Base-by-base conservation (phyloP, 2,888 invertebrate species). In the Herminia tarsipennalis region DNA sequence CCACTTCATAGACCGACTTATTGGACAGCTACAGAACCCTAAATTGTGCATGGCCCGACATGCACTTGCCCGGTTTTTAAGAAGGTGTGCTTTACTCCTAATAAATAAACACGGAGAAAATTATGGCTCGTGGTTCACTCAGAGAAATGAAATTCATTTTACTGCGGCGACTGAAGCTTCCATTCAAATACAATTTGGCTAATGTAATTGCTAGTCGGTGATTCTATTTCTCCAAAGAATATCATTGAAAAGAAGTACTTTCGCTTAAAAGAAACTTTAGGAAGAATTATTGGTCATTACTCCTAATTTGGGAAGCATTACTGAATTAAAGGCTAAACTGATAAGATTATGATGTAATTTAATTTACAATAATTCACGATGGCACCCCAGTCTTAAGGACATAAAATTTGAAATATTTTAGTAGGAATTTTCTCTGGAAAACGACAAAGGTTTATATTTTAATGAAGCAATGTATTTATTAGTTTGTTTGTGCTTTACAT, bases 101-200 rank as follows among this genome's bases (percentile, higher is more conserved):
- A 70, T 70, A 74, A 73, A 76, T 68, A 76, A 73, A 76, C 69
- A 71, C 61, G 57, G 20, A 51, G 51, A 65, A 62, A 72, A 74
- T 74, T 70, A 75, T 73, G 38, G 58, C 69, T 58, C 33, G 50
- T 46, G 67, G 70, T 68, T 71, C 78, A 78, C 83, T 85, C 78
- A 76, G 69, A 78, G 77, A 81, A 81, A 84, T 85, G 76, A 81
- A 83, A 70, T 81, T 83, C 74, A 81, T 78, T 86, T 83, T 81
- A 83, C 79, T 76, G 79, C 79, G 76, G 78, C 70, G 75, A 78
- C 77, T 66, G 68, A 65, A 58, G 71, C 73, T 71, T 69, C 73
- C 76, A 75, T 82, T 84, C 78, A 73, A 81, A 84, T 83, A 81
- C 80, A 81, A 86, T 85, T 86, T 81, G 68, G 78, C 76, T 85